Conservation (phyloP, 2,888 invertebrate species). For the Agonopterix alstromeriana region DNA sequence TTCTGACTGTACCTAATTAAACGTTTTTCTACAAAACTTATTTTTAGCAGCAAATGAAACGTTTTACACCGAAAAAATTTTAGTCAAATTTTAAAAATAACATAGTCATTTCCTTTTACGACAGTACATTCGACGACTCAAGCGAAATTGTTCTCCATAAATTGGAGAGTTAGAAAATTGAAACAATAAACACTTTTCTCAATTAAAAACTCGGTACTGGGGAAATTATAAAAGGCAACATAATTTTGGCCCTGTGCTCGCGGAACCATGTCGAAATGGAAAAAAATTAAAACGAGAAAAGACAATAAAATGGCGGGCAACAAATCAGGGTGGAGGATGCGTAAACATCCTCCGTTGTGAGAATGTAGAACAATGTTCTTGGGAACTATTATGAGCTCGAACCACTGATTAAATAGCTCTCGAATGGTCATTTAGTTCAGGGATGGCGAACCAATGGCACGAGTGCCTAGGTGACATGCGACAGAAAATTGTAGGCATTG, state of each 20-base stretch:
- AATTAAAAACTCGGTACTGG: constrained; percentile 29
- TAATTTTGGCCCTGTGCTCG: constrained; percentile 23
- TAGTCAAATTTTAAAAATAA: too few species aligned
- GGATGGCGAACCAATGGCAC: too few species aligned
- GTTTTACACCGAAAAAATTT: too few species aligned
- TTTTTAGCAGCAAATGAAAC: too few species aligned
- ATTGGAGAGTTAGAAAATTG: constrained; percentile 11
- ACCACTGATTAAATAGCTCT: constrained; percentile 11
- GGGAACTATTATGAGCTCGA: constrained; percentile 25
- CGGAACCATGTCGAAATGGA: constrained; percentile 16
- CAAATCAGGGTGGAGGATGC: constrained; percentile 43
- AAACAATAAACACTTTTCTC: constrained; percentile 41
- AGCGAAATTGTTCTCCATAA: too few species aligned
- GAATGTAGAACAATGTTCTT: constrained; percentile 25
- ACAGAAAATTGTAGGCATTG: too few species aligned
- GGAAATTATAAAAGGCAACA: constrained; percentile 15
- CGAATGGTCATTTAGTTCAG: too few species aligned
- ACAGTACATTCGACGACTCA: too few species aligned
- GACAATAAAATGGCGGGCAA: constrained; percentile 39
- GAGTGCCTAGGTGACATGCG: too few species aligned
- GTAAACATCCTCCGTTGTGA: constrained; percentile 31
- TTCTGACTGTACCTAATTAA: too few species aligned
- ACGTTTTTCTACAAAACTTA: too few species aligned
- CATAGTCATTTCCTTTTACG: too few species aligned
- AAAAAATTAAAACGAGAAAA: constrained; percentile 24